Evolutionary conservation across 2,113 vertebrate genomes (phyloP).

Genomic region (Elachura formosa): DNA sequence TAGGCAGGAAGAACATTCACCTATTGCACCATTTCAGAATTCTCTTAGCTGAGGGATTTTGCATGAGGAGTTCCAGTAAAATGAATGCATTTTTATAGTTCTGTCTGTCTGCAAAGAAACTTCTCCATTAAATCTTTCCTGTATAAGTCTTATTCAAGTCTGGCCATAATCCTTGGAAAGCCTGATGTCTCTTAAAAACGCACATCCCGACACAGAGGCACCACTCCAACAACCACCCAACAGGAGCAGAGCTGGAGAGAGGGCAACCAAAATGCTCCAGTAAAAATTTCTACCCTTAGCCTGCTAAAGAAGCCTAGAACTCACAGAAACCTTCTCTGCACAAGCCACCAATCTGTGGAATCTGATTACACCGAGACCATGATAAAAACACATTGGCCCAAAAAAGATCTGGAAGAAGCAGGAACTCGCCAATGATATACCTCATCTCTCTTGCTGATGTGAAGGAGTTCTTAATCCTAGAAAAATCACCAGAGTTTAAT

Average conservation of each 20-base stretch:
- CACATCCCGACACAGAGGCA: rapidly evolving
- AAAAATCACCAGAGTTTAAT: background rate
- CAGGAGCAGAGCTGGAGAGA: background rate
- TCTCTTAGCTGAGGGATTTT: background rate
- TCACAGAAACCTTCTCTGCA: background rate
- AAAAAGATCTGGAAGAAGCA: background rate
- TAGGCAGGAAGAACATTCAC: background rate
- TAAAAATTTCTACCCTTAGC: background rate
- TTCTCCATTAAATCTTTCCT: background rate
- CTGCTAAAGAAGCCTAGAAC: background rate
- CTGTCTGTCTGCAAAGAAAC: background rate
- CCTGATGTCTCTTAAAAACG: background rate
- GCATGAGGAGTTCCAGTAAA: background rate
- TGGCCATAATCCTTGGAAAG: background rate
- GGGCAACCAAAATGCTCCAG: background rate
- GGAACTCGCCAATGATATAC: background rate
- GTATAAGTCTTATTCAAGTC: background rate
- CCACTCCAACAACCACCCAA: background rate
- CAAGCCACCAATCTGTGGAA: background rate
- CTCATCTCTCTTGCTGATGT: background rate
- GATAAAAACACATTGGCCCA: background rate
- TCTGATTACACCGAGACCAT: background rate
- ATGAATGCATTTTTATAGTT: background rate
- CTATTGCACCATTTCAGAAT: background rate
- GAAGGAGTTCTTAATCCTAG: background rate